Conservation (phyloP, 2,113 vertebrate genomes). For the Phyllopteryx taeniolatus region DNA sequence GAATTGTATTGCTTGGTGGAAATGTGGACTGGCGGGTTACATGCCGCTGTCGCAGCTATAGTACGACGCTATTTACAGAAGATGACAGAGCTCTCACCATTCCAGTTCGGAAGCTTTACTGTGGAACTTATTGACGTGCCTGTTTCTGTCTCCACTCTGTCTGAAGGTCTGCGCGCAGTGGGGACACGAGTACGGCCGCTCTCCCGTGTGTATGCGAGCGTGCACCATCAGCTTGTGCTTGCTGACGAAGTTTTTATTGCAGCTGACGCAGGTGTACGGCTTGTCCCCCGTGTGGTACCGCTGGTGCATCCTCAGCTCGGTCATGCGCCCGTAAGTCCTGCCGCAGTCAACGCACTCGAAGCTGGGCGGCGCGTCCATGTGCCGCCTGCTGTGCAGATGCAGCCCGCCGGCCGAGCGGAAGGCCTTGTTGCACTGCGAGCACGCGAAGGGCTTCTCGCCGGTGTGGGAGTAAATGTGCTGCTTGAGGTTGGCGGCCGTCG, state of each 20-base stretch:
- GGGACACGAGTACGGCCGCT: conserved; percentile 61
- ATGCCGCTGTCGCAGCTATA: background rate
- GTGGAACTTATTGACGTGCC: conserved; percentile 67
- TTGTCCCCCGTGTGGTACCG: conserved; percentile 68
- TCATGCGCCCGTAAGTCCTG: conserved; percentile 60
- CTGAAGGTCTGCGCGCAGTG: conserved; percentile 66
- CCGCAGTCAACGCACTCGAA: conserved; percentile 60
- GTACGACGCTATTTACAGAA: background rate
- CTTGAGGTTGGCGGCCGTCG: conserved; percentile 60
- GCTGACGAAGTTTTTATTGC: conserved; percentile 63
- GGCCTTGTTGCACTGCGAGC: conserved; percentile 56
- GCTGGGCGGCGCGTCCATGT: conserved; percentile 60
- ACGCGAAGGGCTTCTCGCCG: conserved; percentile 59
- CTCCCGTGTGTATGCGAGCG: conserved; percentile 65
- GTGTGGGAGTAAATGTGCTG: conserved; percentile 59
- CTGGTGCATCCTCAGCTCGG: conserved; percentile 70
- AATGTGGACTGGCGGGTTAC: background rate
- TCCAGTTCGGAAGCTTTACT: background rate
- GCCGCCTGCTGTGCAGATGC: conserved; percentile 57
- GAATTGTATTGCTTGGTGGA: background rate
- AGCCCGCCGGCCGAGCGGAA: conserved; percentile 61
- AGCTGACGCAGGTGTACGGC: conserved; percentile 59
- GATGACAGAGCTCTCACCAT: background rate
- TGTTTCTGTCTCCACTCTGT: conserved; percentile 66
- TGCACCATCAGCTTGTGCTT: conserved; percentile 67